Percentiles rank a stretch among this genome's conserved stretches.
phyloP scores from a whole-genome alignment of 2,113 vertebrate species.

The Zosterops hypoxanthus region DNA sequence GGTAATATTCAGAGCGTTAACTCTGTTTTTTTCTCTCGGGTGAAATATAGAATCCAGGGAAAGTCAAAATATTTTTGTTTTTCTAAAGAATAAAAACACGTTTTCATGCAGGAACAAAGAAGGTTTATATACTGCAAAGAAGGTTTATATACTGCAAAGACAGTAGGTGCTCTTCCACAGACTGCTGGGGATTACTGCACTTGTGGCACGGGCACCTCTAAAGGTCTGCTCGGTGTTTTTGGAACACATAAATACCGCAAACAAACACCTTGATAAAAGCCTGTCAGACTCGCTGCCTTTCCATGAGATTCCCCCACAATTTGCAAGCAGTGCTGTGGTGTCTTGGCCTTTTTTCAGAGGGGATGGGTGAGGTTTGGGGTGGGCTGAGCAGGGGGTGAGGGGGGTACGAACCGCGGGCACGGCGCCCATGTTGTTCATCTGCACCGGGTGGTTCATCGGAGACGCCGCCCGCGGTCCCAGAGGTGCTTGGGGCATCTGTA shows the following conservation, averaged over 20 bases:
- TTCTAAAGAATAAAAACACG: background rate
- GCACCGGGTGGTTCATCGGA: conserved; percentile 91
- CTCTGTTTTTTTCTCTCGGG: background rate
- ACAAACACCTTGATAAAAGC: background rate
- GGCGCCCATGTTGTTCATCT: conserved; percentile 90
- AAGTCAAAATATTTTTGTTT: background rate
- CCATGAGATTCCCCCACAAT: background rate
- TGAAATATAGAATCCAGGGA: background rate
- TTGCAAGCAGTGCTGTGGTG: background rate
- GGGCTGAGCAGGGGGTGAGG: background rate
- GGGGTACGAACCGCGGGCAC: conserved; percentile 84
- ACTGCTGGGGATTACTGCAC: background rate
- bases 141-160: background rate
- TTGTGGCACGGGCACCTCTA: background rate
- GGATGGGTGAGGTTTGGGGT: background rate
- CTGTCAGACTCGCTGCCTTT: rapidly evolving
- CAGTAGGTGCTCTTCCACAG: background rate
- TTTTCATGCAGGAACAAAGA: background rate
- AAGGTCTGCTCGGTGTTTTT: background rate
- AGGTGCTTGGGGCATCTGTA: conserved; percentile 89
- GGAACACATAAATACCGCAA: background rate
- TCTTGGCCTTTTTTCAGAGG: background rate
- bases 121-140: background rate
- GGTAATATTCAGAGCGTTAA: background rate
- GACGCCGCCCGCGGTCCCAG: conserved; percentile 89